Evolutionary conservation across 2,113 vertebrate genomes (phyloP).

Genomic region (Cervus canadensis): DNA sequence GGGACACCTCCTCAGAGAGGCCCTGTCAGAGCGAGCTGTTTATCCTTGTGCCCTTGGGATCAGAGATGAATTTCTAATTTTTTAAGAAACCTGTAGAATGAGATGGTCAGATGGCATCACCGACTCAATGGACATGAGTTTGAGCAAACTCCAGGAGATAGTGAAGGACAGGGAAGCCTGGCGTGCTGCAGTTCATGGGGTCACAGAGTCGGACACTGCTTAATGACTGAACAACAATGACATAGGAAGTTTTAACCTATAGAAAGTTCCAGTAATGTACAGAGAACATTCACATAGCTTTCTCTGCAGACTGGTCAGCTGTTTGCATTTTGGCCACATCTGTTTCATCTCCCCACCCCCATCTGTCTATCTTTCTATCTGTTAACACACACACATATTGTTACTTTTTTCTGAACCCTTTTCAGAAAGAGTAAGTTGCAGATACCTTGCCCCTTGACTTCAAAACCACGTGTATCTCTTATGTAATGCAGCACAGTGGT

Average conservation of each 20-base stretch:
- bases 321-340: neutral
- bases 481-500: rapidly evolving
- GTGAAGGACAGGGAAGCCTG: neutral
- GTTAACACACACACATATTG: neutral
- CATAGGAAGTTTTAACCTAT: neutral
- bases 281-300: neutral
- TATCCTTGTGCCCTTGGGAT: neutral
- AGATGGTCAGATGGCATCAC: neutral
- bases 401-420: neutral
- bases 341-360: neutral
- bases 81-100: neutral
- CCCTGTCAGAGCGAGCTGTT: no score
- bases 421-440: neutral
- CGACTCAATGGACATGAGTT: neutral
- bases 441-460: neutral
- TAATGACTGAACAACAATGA: neutral
- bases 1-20: neutral
- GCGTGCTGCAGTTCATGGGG: neutral
- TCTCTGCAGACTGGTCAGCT: neutral
- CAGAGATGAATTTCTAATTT: neutral
- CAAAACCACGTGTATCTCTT: neutral
- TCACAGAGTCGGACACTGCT: neutral
- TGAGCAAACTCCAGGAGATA: neutral
- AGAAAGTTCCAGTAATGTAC: neutral
- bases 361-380: neutral